Evolutionary conservation across 2,888 invertebrate species (phyloP).

Genomic region (Zootermopsis nevadensis): DNA sequence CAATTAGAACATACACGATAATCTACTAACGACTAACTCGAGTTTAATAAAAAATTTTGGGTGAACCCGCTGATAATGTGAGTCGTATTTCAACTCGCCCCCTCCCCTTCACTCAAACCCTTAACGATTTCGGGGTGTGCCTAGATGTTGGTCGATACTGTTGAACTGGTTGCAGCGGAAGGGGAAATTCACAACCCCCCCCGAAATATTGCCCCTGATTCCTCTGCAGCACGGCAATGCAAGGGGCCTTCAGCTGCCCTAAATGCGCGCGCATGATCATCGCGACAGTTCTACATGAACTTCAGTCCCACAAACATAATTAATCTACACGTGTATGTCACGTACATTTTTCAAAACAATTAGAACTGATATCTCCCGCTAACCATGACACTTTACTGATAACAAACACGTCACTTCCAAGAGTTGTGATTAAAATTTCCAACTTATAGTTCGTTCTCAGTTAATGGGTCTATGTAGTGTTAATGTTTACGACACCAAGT

Average conservation of each 20-base stretch:
- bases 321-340: too few species aligned
- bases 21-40: neutral
- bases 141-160: constrained; percentile 41
- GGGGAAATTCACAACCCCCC: constrained; percentile 28
- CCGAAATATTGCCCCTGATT: constrained; percentile 14
- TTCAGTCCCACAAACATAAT: too few species aligned
- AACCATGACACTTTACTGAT: too few species aligned
- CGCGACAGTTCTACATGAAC: neutral
- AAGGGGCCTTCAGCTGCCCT: constrained; percentile 4
- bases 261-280: neutral
- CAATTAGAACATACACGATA: neutral
- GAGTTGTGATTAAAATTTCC: too few species aligned
- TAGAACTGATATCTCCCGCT: too few species aligned
- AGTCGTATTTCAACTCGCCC: neutral
- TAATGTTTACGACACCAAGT: too few species aligned
- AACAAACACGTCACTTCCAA: too few species aligned
- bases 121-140: neutral
- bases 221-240: constrained; percentile 14
- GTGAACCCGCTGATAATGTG: neutral
- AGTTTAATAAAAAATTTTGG: neutral
- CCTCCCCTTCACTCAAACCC: neutral
- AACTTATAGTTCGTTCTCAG: too few species aligned
- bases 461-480: too few species aligned
- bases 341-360: too few species aligned
- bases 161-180: constrained; percentile 12